Conservation (phyloP, 2,888 invertebrate genomes). For the Ptilodon capucinus region DNA sequence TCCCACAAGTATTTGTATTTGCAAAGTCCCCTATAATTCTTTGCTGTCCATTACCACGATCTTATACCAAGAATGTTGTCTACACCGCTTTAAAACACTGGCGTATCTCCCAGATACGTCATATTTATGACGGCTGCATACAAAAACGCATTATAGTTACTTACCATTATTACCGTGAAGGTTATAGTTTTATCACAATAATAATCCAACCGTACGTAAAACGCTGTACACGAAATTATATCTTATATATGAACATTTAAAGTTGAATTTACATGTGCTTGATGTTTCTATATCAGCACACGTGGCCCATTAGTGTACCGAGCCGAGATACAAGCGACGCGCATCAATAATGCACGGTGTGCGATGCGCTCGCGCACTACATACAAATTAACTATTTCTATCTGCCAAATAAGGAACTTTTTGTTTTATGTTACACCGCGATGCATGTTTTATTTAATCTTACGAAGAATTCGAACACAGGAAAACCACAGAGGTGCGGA, state of each 20-base stretch:
- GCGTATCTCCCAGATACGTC: slow-evolving; percentile 53
- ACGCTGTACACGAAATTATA: slow-evolving; percentile 8
- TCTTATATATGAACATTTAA: slow-evolving; percentile 15
- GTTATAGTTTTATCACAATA: slow-evolving; percentile 57
- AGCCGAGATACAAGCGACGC: slow-evolving; percentile 40
- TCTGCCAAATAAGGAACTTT: slow-evolving; percentile 38
- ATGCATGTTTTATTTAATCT: slow-evolving; percentile 16
- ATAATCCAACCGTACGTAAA: slow-evolving; percentile 36
- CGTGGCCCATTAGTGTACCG: slow-evolving; percentile 61
- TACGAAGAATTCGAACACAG: slow-evolving; percentile 14
- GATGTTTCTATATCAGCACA: slow-evolving; percentile 45
- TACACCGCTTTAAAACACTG: slow-evolving; percentile 20
- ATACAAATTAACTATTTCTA: slow-evolving; percentile 47
- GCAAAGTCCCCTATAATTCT: too few species aligned
- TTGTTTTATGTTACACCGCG: slow-evolving; percentile 15
- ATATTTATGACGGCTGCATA: slow-evolving; percentile 65
- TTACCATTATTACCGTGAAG: slow-evolving; percentile 53
- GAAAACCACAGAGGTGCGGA: slow-evolving; percentile 2
- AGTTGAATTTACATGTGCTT: slow-evolving; percentile 14
- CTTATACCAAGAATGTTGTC: slow-evolving; percentile 22
- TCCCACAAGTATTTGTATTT: slow-evolving; percentile 15
- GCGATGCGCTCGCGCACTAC: slow-evolving; percentile 42
- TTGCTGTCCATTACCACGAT: slow-evolving; percentile 15
- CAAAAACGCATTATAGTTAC: slow-evolving; percentile 70
- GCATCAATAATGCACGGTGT: slow-evolving; percentile 44